phyloP scores from a whole-genome alignment of 2,888 invertebrate genomes.

The Notodonta ziczac region DNA sequence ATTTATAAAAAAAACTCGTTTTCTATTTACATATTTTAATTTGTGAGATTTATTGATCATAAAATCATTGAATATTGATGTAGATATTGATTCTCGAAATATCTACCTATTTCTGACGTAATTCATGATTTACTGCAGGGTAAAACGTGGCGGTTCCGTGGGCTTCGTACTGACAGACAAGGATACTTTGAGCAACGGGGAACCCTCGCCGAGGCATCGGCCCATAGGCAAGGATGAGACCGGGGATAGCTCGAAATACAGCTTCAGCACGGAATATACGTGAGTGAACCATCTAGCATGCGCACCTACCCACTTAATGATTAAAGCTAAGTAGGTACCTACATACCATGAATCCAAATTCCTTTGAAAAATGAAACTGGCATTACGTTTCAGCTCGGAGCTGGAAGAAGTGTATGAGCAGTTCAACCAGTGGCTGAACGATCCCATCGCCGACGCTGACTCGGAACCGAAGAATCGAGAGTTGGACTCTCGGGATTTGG shows the following conservation, averaged over 20 bases:
- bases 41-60: no score
- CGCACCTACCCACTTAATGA: neutral
- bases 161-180: slow-evolving; percentile 89
- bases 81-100: no score
- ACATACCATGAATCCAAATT: no score
- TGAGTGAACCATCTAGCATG: slow-evolving; percentile 57
- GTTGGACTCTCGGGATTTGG: slow-evolving; percentile 88
- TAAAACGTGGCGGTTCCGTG: slow-evolving; percentile 89
- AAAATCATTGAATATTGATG: no score
- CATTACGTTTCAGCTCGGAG: slow-evolving; percentile 83
- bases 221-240: slow-evolving; percentile 87
- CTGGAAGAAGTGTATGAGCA: slow-evolving; percentile 92
- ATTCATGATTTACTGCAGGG: slow-evolving; percentile 65
- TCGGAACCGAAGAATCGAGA: slow-evolving; percentile 85
- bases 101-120: neutral
- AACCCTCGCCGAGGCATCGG: slow-evolving; percentile 85
- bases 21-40: no score
- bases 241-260: slow-evolving; percentile 89
- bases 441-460: slow-evolving; percentile 85
- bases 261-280: slow-evolving; percentile 91
- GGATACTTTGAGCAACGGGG: slow-evolving; percentile 87
- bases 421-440: slow-evolving; percentile 89
- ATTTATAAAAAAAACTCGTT: no score
- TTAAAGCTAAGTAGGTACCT: no score
- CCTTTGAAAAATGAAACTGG: neutral